phyloP scores from a whole-genome alignment of 2,888 invertebrate species.

The Eupithecia subfuscata region DNA sequence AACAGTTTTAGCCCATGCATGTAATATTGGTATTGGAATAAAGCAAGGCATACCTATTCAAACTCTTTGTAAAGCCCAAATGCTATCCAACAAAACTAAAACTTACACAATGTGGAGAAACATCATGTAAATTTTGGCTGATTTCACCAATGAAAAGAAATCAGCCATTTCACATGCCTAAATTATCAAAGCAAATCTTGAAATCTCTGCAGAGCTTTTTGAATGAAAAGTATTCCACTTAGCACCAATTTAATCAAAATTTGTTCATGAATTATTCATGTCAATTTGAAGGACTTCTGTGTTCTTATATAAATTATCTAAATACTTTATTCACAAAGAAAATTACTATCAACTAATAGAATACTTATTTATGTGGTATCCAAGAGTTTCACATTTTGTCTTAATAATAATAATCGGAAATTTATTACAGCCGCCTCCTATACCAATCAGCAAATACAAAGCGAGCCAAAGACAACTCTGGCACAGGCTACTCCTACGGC shows the following conservation, averaged over 20 bases:
- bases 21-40: neutral
- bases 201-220: too few relatives aligned
- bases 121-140: neutral
- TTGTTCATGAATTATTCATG: too few relatives aligned
- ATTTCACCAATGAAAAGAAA: neutral
- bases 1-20: neutral
- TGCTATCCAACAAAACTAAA: neutral
- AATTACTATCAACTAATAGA: too few relatives aligned
- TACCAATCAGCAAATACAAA: slow-evolving; percentile 67
- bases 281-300: neutral
- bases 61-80: neutral
- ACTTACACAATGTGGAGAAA: neutral
- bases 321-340: too few relatives aligned
- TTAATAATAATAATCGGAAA: neutral
- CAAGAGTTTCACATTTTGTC: too few relatives aligned
- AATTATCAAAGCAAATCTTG: too few relatives aligned
- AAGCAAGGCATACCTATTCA: neutral
- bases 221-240: neutral
- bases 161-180: neutral
- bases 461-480: slow-evolving; percentile 75
- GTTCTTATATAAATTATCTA: neutral
- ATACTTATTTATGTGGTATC: too few relatives aligned
- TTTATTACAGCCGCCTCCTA: slow-evolving; percentile 62
- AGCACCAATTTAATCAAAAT: neutral
- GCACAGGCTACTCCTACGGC: slow-evolving; percentile 75